phyloP scores from a whole-genome alignment of 2,797 vertebrate species.

The Pseudochromis fuscus region DNA sequence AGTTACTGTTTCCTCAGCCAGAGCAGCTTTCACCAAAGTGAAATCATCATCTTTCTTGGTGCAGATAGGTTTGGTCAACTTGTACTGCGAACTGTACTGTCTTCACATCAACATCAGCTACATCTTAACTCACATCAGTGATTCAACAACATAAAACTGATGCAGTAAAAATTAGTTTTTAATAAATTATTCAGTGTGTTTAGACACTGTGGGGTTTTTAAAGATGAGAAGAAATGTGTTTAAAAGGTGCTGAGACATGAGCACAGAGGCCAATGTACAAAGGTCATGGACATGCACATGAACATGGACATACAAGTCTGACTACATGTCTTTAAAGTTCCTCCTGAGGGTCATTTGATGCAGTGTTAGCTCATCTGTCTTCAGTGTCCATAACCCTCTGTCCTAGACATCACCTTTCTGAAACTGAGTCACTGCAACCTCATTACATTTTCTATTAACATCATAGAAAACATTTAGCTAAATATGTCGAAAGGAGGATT shows the following conservation, averaged over 20 bases:
- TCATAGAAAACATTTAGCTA: constrained; percentile 1
- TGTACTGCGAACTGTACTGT: neutral
- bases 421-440: too few species aligned
- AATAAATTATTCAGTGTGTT: neutral
- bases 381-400: too few species aligned
- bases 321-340: too few species aligned
- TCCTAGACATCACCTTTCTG: neutral
- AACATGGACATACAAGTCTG: too few species aligned
- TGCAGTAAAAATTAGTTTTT: neutral
- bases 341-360: too few species aligned
- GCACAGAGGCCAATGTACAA: too few species aligned
- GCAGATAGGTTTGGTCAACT: neutral
- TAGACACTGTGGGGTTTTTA: neutral
- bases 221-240: neutral
- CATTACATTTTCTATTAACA: constrained; percentile 14
- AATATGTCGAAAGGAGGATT: neutral
- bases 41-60: neutral
- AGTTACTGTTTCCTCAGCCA: constrained; percentile 5
- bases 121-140: neutral
- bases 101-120: neutral
- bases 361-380: too few species aligned
- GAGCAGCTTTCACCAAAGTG: neutral
- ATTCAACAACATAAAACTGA: neutral
- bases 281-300: too few species aligned
- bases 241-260: neutral